Base-by-base conservation (phyloP, 2,113 vertebrate genomes). In the Rhegmatorhina hoffmannsi region DNA sequence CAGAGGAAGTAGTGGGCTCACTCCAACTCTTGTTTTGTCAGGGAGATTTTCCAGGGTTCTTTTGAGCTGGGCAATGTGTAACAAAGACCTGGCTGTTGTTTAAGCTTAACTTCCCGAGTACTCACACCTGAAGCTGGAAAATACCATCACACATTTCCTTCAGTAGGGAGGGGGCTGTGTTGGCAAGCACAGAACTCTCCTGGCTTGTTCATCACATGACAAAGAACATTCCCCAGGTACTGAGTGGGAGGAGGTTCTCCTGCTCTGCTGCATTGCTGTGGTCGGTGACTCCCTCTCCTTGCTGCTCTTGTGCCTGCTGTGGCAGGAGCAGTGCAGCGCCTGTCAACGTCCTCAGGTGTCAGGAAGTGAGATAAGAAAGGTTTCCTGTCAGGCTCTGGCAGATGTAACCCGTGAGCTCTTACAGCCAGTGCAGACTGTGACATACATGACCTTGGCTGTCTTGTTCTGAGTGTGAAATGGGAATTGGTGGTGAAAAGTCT, bases 351-450 rank as follows among this genome's bases (percentile, higher is more conserved):
- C 66, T 29, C 46, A 4, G 4, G 13, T 10, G 60, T 7, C 1
- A 6, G 62, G 72, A 64, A 28, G 70, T 33, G 16, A 17, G 9
- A 13, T 10, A 17, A 38, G 33, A 49, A 10, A 34, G 18, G 25
- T 52, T 92, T 74, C 40, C 49, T 17, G 13, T 29, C 11, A 29
- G 58, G 8, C 38, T 56, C 46, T 17, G 38, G 58, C 72, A 72
- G 36, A 25, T 19, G 29, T 33, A 23, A 66, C 63, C 36, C 0
- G 0, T 26, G 59, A 86, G 63, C 63, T 74, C 68, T 23, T 43
- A 2, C 0, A 44, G 58, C 47, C 3, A 1, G 46, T 8, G 19
- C 5, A 8, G 33, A 7, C 6, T 21, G 49, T 47, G 44, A 16
- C 56, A 25, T 24, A 9, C 0, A 1, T 60, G 58, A 79, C 79